A percentile compares a stretch with the other conserved stretches of the same genome.
Conservation (phyloP, 2,113 vertebrate genomes). For the Urocynchramus pylzowi region DNA sequence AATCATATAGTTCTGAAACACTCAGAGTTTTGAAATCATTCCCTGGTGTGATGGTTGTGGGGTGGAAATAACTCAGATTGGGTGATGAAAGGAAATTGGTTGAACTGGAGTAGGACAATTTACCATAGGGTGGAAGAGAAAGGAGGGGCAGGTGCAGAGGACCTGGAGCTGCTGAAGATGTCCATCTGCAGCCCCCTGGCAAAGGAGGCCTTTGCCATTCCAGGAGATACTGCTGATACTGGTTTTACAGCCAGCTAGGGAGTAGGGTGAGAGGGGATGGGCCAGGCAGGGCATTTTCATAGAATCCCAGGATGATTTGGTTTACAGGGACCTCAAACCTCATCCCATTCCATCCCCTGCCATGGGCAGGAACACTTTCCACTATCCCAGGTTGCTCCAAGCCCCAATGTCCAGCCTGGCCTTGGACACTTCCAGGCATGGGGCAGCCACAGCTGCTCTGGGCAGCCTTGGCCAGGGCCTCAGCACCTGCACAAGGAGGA, state of each 20-base stretch:
- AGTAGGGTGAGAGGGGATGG: not conserved
- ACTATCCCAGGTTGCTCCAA: rapidly evolving
- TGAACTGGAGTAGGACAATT: not conserved
- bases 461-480: not conserved
- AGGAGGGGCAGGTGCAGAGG: not conserved
- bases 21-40: not conserved
- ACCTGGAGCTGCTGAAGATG: not conserved
- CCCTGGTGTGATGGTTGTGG: rapidly evolving
- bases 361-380: not conserved
- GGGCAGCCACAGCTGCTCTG: not conserved
- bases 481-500: not conserved
- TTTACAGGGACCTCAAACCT: not conserved
- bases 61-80: not conserved
- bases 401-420: not conserved
- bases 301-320: not conserved
- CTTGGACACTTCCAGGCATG: not conserved
- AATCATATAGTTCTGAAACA: not conserved
- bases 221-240: not conserved
- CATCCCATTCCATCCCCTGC: not conserved
- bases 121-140: not conserved
- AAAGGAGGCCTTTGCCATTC: not conserved
- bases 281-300: not conserved
- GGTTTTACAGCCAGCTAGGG: too few species aligned
- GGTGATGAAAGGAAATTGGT: not conserved
- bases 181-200: not conserved